Evolutionary conservation across 2,888 invertebrate species (phyloP).

Genomic region (Lasioglossum malachurum): DNA sequence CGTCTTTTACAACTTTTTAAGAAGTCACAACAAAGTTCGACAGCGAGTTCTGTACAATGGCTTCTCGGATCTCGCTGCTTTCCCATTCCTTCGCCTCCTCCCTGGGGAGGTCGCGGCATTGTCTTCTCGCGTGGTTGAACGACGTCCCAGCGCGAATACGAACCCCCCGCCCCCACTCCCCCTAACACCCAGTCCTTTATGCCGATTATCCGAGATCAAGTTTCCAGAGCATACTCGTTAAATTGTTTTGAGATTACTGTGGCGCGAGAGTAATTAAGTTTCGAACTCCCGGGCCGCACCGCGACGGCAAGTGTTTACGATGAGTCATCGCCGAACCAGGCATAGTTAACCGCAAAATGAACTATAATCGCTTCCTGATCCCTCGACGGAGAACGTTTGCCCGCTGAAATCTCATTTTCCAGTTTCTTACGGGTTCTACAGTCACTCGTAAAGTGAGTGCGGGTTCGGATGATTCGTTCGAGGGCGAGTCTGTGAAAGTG

Average conservation of each 20-base stretch:
- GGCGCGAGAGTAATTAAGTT: constrained; percentile 65
- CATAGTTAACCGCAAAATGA: constrained; percentile 1
- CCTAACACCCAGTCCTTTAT: constrained; percentile 58
- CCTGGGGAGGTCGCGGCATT: constrained; percentile 72
- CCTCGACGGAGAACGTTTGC: neutral
- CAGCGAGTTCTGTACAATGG: constrained; percentile 79
- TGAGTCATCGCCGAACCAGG: constrained; percentile 29
- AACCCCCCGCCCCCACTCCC: neutral
- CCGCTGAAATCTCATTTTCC: neutral
- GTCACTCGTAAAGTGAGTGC: neutral
- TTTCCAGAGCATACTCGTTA: constrained; percentile 66
- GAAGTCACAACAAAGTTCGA: constrained; percentile 80
- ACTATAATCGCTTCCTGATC: constrained; percentile 3
- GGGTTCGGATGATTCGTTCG: neutral
- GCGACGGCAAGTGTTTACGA: constrained; percentile 41
- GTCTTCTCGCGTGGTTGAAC: constrained; percentile 73
- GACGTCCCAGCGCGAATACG: constrained; percentile 49
- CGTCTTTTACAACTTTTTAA: constrained; percentile 79
- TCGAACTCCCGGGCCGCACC: constrained; percentile 41
- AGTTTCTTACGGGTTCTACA: neutral
- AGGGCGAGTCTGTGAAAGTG: neutral
- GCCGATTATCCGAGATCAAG: constrained; percentile 70
- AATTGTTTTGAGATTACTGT: constrained; percentile 65
- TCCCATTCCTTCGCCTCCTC: constrained; percentile 46
- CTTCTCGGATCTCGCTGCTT: constrained; percentile 70